Conservation (phyloP, 2,113 vertebrate species). For the Camelus bactrianus region DNA sequence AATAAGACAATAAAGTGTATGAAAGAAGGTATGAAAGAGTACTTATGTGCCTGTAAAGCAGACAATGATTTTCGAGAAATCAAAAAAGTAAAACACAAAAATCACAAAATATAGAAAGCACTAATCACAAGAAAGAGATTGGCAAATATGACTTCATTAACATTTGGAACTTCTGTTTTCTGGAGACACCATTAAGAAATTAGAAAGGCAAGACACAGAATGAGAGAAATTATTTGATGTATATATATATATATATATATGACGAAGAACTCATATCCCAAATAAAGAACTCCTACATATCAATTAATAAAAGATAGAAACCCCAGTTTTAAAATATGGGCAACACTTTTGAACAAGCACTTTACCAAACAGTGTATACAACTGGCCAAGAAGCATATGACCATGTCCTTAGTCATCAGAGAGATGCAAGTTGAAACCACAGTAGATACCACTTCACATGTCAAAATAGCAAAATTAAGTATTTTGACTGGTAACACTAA, state of each 20-base stretch:
- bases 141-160: neutral
- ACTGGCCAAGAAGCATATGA: neutral
- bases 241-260: neutral
- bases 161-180: neutral
- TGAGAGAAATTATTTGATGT: neutral
- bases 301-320: neutral
- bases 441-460: neutral
- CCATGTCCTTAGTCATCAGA: neutral
- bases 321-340: neutral
- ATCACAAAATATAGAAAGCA: neutral
- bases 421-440: neutral
- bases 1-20: neutral
- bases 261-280: neutral
- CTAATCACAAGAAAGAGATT: neutral
- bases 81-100: neutral
- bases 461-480: neutral
- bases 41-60: neutral
- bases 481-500: neutral
- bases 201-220: neutral
- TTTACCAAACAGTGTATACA: neutral
- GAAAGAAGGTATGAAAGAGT: constrained; percentile 6
- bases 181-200: neutral
- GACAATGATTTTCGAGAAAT: neutral
- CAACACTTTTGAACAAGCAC: neutral
- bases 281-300: neutral